Percentiles rank a stretch among this genome's conserved stretches.
Conservation (phyloP, 1,140 invertebrate genomes). For the Trichoplusia ni region DNA sequence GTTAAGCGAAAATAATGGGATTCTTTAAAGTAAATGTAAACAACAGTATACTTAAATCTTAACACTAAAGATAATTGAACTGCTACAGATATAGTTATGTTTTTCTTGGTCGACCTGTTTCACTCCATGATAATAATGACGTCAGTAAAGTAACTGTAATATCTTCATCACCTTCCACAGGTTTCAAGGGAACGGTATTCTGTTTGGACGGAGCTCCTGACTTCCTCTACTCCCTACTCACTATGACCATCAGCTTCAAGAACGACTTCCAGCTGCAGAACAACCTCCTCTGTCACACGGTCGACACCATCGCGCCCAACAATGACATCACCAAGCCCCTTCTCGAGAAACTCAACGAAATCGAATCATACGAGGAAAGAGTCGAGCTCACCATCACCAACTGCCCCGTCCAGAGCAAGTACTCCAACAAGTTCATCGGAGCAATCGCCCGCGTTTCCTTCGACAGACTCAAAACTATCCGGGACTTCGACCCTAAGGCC, state of each 20-base stretch:
- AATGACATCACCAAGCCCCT: constrained; percentile 73
- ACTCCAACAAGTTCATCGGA: constrained; percentile 78
- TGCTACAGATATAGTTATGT: too few relatives aligned
- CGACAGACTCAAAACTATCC: constrained; percentile 82
- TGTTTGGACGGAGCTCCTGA: constrained; percentile 83
- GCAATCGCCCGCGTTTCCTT: constrained; percentile 79
- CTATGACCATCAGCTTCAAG: constrained; percentile 65
- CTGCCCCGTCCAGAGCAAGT: constrained; percentile 66
- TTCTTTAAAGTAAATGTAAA: too few relatives aligned
- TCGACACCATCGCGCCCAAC: constrained; percentile 81
- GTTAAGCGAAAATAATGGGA: too few relatives aligned
- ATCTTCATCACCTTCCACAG: constrained; percentile 42
- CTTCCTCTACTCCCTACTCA: constrained; percentile 78
- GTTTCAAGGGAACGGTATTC: constrained; percentile 81
- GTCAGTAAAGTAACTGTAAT: too few relatives aligned
- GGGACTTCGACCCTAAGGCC: constrained; percentile 75
- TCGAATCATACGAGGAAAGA: constrained; percentile 79
- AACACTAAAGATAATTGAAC: too few relatives aligned
- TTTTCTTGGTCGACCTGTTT: too few relatives aligned
- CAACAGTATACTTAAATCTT: too few relatives aligned
- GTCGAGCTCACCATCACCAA: constrained; percentile 62
- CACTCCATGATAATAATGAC: too few relatives aligned
- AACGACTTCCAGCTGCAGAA: constrained; percentile 81
- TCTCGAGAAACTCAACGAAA: constrained; percentile 81
- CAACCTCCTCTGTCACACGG: constrained; percentile 78